These are phyloP conservation scores for Arenicola marina DNA, from an alignment of 2,888 invertebrate species.

Conservation along the genomic window DNA sequence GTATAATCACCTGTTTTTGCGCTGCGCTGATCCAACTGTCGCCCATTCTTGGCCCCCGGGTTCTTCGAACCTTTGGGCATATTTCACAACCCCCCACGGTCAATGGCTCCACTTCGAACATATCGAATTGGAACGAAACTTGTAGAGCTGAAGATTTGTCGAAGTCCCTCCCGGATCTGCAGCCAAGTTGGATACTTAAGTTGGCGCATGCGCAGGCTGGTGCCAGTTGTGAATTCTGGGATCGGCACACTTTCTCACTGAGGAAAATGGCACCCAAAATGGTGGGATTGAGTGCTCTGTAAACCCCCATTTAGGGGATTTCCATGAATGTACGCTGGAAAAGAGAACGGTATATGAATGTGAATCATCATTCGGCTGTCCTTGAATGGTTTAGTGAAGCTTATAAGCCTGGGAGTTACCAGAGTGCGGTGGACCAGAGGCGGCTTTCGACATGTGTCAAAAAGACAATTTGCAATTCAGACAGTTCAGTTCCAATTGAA, in stretches of 20 bases:
- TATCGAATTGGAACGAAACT: constrained; percentile 2
- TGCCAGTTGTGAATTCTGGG: constrained; percentile 48
- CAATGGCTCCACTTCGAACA: neutral
- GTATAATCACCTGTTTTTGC: constrained; percentile 10
- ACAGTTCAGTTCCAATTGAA: too few species aligned
- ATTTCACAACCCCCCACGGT: neutral
- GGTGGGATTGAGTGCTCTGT: too few species aligned
- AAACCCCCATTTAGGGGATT: too few species aligned
- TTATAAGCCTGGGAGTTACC: too few species aligned
- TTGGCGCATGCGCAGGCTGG: constrained; percentile 23
- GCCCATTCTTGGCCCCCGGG: constrained; percentile 9
- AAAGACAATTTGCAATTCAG: too few species aligned
- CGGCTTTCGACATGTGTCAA: too few species aligned
- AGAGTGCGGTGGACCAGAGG: too few species aligned
- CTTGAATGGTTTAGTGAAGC: too few species aligned
- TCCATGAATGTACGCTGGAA: too few species aligned
- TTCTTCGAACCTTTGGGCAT: constrained; percentile 28
- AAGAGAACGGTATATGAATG: too few species aligned
- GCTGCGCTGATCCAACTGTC: constrained; percentile 3
- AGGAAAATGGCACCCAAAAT: constrained; percentile 55
- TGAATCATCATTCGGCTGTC: too few species aligned
- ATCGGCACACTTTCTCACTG: constrained; percentile 53
- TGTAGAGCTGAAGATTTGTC: constrained; percentile 2
- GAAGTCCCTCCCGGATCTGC: constrained; percentile 23
- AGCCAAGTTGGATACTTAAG: constrained; percentile 28